Evolutionary conservation across 2,888 invertebrate genomes (phyloP).

Genomic region (Ceramica pisi): DNA sequence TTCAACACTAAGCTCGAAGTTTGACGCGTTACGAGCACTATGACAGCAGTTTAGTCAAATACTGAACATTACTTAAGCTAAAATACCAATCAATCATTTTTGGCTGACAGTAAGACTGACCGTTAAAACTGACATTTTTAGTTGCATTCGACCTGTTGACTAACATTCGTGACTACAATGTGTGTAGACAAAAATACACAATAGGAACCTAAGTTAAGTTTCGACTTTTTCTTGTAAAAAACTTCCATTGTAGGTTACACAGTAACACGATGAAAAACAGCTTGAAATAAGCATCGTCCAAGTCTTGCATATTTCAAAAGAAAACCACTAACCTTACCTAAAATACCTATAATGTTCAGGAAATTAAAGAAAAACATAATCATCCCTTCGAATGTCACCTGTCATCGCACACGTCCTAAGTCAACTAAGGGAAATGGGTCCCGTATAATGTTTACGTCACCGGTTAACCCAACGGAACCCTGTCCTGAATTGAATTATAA

Average conservation of each 20-base stretch:
- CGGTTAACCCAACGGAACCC: slow-evolving; percentile 6
- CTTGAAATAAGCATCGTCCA: background rate
- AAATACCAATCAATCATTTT: slow-evolving; percentile 55
- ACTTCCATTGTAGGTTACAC: background rate
- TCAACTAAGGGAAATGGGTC: slow-evolving; percentile 46
- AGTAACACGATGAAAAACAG: background rate
- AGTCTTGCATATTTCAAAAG: background rate
- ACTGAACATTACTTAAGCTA: slow-evolving; percentile 42
- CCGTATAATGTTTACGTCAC: slow-evolving; percentile 17
- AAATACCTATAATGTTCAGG: background rate
- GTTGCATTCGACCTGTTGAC: slow-evolving; percentile 26
- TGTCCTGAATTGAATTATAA: slow-evolving; percentile 2
- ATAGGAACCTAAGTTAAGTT: background rate
- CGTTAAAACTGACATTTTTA: slow-evolving; percentile 43
- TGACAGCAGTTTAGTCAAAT: slow-evolving; percentile 50
- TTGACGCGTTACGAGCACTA: slow-evolving; percentile 22
- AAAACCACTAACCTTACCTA: background rate
- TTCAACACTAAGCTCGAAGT: slow-evolving; percentile 27
- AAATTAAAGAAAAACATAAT: slow-evolving; percentile 44
- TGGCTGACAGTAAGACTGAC: slow-evolving; percentile 36
- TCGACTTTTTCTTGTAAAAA: background rate
- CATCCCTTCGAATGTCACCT: slow-evolving; percentile 36
- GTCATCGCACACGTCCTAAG: slow-evolving; percentile 47
- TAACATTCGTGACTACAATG: slow-evolving; percentile 29
- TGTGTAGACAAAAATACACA: slow-evolving; percentile 2